Evolutionary conservation across 1,140 invertebrate species (phyloP).

Genomic region (Acromyrmex charruanus): DNA sequence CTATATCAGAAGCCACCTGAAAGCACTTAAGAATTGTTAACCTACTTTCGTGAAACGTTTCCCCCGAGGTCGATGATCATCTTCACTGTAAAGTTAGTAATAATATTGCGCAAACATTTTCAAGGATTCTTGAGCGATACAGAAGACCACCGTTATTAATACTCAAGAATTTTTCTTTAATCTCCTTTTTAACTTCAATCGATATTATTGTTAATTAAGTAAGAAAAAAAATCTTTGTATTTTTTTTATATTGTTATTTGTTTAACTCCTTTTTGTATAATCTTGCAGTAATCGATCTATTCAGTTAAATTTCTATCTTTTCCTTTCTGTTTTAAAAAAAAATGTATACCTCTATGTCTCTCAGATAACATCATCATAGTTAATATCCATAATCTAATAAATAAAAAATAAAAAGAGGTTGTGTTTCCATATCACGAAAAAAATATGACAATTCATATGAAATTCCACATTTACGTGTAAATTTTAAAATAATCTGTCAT

Average conservation of each 20-base stretch:
- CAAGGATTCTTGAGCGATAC: constrained; percentile 4
- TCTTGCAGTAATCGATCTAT: neutral
- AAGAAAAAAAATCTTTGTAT: constrained; percentile 4
- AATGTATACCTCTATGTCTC: neutral
- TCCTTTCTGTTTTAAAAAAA: neutral
- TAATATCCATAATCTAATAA: neutral
- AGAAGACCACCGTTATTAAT: neutral
- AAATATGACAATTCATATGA: constrained; percentile 4
- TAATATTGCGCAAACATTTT: constrained; percentile 48
- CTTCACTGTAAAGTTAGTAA: constrained; percentile 29
- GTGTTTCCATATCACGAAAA: neutral
- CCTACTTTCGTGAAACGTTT: constrained; percentile 46
- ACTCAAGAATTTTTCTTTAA: constrained; percentile 13
- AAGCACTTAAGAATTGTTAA: constrained; percentile 63
- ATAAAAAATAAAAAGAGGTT: neutral
- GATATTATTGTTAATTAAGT: neutral
- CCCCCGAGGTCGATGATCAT: constrained; percentile 48
- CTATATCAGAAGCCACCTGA: constrained; percentile 42
- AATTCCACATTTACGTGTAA: neutral
- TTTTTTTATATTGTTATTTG: neutral
- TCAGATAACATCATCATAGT: neutral
- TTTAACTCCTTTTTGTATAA: neutral
- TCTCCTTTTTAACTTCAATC: constrained; percentile 5
- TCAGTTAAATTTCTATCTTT: neutral
- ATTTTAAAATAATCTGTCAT: constrained; percentile 39